These are phyloP conservation scores for Microtus pennsylvanicus DNA, from an alignment of 2,113 vertebrate species.

Conservation along the genomic window DNA sequence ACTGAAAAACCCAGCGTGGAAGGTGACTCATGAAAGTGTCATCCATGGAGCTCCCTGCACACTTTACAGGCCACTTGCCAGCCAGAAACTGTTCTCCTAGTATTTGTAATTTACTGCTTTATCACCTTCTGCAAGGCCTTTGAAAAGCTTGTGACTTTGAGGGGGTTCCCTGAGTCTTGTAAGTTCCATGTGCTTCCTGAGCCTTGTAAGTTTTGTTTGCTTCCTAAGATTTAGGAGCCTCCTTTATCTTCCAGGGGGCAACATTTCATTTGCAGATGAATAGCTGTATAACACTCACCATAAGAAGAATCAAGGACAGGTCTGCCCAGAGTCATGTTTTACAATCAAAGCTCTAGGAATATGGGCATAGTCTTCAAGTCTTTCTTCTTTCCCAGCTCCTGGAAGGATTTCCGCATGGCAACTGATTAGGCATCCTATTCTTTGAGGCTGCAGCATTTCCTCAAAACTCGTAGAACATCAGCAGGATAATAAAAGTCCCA, in stretches of 20 bases:
- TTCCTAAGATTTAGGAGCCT: not conserved
- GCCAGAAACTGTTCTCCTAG: not conserved
- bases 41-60: not conserved
- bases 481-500: not conserved
- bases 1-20: not conserved
- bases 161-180: not conserved
- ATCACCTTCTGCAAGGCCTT: not conserved
- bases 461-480: not conserved
- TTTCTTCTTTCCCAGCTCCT: not conserved
- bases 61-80: not conserved
- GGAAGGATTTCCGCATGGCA: constrained; percentile 12
- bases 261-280: not conserved
- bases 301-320: not conserved
- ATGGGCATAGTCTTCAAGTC: not conserved
- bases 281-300: not conserved
- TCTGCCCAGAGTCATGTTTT: not conserved
- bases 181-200: not conserved
- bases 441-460: constrained; percentile 35
- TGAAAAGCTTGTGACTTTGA: not conserved
- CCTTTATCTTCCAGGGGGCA: not conserved
- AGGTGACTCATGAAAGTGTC: too few relatives aligned
- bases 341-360: not conserved
- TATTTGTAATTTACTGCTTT: not conserved
- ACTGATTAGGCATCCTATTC: not conserved
- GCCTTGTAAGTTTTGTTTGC: not conserved